These are phyloP conservation scores for Resseliella maxima DNA, from an alignment of 2,888 invertebrate genomes.

Conservation along the genomic window DNA sequence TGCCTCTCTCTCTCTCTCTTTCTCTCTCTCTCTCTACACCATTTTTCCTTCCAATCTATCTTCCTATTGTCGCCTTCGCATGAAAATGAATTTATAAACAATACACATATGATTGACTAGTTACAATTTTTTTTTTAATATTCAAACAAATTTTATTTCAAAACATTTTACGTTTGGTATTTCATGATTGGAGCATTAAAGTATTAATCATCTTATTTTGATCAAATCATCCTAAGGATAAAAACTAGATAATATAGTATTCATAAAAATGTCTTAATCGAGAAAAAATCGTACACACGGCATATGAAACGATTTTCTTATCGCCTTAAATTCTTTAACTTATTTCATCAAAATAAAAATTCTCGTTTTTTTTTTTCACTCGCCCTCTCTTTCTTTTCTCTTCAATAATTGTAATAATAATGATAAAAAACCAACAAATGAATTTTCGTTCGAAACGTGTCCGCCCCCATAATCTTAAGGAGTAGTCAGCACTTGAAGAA, in stretches of 20 bases:
- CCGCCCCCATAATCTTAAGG: background rate
- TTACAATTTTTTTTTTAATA: background rate
- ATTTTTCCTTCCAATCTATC: too few species aligned
- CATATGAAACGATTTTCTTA: constrained; percentile 18
- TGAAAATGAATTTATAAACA: background rate
- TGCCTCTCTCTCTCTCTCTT: too few species aligned
- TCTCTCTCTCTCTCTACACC: too few species aligned
- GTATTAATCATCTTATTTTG: background rate
- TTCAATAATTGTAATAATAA: background rate
- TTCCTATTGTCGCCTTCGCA: too few species aligned
- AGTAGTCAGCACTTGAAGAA: constrained; percentile 12
- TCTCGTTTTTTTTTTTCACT: background rate
- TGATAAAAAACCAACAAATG: background rate
- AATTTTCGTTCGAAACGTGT: background rate
- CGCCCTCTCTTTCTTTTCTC: background rate
- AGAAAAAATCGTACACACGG: background rate
- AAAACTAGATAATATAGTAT: background rate
- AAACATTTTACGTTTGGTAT: background rate
- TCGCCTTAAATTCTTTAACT: too few species aligned
- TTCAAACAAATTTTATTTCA: background rate
- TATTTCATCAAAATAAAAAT: too few species aligned
- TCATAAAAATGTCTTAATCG: constrained; percentile 10
- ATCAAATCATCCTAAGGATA: background rate
- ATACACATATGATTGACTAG: background rate
- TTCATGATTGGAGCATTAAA: constrained; percentile 12